Evolutionary conservation across 2,113 vertebrate species (phyloP), one percentile per base, ranked within the genome.

Genomic region (Gasterosteus nipponicus): DNA sequence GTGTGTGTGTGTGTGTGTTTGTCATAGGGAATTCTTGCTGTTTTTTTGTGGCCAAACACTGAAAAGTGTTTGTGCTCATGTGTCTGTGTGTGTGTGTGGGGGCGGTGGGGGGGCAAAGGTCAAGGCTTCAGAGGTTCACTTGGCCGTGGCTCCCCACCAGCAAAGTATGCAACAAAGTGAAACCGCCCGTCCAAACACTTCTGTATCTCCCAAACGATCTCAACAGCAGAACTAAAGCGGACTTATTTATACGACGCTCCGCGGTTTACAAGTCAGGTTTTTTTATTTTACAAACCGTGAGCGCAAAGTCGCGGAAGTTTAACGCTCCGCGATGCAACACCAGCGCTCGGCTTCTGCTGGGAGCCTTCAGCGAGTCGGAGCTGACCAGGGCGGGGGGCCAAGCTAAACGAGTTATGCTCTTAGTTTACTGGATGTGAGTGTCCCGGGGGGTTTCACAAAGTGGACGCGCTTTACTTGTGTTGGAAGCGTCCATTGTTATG

Each of bases 51-150:
- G 33, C 56, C 76, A 73, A 42, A 22, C 11, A 8, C 31, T 59
- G 29, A n/a, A 76, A 69, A 84, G 75, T 68, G 39, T 63, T 78
- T 26, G 22, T 26, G 22, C 22, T 26, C 22, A 26, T 77, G 63
- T 60, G 39, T 65, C 14, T 46, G 15, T 71, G 65, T 62, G 49
- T 69, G 60, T 22, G 47, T 12, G 9, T 54, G 69, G 46, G 63
- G 71, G 41, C 10, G 9, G 79, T 91, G 83, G 84, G 86, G 59
- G 77, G 62, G 51, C 78, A 80, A 89, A 86, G 89, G 90, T 91
- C 89, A 91, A 85, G 86, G 89, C 87, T 90, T 88, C 76, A 84
- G 86, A 87, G 82, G 84, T 86, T 81, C 80, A 78, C 81, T 93
- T 89, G 85, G 89, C 90, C 73, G 39, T 82, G 69, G 73, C 58